A percentile compares a stretch with the other conserved stretches of the same genome.
phyloP scores from a whole-genome alignment of 2,797 vertebrate species.

The Acridotheres tristis region DNA sequence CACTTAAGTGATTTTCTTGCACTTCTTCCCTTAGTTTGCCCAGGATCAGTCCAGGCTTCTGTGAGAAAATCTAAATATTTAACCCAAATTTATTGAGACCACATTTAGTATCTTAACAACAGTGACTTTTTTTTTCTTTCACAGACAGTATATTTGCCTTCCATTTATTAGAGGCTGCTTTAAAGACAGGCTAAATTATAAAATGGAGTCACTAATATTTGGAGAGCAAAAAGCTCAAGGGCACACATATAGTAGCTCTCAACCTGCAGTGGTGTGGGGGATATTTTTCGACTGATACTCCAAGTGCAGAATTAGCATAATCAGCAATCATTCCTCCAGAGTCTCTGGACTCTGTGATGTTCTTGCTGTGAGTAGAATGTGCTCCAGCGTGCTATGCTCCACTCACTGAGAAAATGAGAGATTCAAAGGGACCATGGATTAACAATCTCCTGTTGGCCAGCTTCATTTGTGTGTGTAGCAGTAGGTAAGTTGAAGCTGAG shows the following conservation, averaged over 20 bases:
- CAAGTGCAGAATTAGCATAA: slow-evolving; percentile 22
- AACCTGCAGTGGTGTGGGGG: not conserved
- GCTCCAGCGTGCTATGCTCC: not conserved
- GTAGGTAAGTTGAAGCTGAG: not conserved
- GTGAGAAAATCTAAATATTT: not conserved
- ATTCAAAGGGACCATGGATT: not conserved
- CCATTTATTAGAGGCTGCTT: not conserved
- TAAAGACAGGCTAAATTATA: slow-evolving; percentile 22
- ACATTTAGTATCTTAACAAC: not conserved
- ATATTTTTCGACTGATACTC: not conserved
- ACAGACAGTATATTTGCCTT: not conserved
- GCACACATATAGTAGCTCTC: not conserved
- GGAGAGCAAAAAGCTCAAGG: slow-evolving; percentile 29
- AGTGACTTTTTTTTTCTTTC: not conserved
- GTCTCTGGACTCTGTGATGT: not conserved
- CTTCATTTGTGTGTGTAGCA: slow-evolving; percentile 20
- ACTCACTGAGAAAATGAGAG: slow-evolving; percentile 14
- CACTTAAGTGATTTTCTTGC: not conserved
- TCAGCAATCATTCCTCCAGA: slow-evolving; percentile 3
- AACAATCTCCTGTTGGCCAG: slow-evolving; percentile 11
- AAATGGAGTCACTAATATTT: not conserved
- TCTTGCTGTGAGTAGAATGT: slow-evolving; percentile 30
- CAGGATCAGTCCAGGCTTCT: not conserved
- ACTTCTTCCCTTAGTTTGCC: not conserved
- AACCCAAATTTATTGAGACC: not conserved